Evolutionary conservation across 2,113 vertebrate genomes (phyloP).

Genomic region (Solenodon paradoxus): DNA sequence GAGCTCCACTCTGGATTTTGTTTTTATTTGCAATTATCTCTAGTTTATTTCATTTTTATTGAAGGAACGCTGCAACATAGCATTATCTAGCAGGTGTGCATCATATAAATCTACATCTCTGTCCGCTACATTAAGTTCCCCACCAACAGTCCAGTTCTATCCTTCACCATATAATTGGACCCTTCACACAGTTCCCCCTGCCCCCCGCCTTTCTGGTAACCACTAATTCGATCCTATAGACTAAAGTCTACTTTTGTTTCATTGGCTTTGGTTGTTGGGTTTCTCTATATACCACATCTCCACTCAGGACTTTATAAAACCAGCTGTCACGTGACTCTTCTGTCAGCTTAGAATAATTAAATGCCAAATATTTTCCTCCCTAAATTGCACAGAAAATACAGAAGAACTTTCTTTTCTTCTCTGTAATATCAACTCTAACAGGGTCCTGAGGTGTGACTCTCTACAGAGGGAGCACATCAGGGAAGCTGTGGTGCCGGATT

Average conservation of each 20-base stretch:
- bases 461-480: background rate
- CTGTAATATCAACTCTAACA: constrained; percentile 1
- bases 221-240: background rate
- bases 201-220: background rate
- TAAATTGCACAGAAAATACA: background rate
- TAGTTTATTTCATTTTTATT: too few relatives aligned
- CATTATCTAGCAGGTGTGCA: too few relatives aligned
- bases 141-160: too few relatives aligned
- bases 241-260: too few relatives aligned
- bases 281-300: too few relatives aligned
- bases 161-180: too few relatives aligned
- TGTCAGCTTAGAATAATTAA: background rate
- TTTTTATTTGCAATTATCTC: too few relatives aligned
- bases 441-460: background rate
- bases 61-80: too few relatives aligned
- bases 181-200: background rate
- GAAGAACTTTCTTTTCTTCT: background rate
- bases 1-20: too few relatives aligned
- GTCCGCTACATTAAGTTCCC: background rate
- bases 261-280: background rate
- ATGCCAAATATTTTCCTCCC: background rate
- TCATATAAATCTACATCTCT: too few relatives aligned
- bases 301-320: constrained; percentile 8
- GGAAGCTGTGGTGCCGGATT: background rate
- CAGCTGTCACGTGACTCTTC: background rate